A percentile compares a stretch with the other conserved stretches of the same genome.
Evolutionary conservation across 1,140 invertebrate genomes (phyloP).

Genomic region (Temnothorax longispinosus): DNA sequence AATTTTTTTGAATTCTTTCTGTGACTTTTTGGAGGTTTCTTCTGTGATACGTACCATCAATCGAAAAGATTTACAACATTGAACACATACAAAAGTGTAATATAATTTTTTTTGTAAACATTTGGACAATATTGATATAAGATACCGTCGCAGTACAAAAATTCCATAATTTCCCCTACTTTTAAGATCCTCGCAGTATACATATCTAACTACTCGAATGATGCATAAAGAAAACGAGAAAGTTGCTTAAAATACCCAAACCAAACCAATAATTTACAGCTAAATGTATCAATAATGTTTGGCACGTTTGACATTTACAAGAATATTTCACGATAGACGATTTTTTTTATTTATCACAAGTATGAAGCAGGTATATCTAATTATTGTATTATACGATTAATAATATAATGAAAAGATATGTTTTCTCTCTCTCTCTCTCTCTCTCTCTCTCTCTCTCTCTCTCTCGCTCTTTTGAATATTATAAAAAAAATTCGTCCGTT

Average conservation of each 20-base stretch:
- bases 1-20: slow-evolving; percentile 59
- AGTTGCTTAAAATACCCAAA: slow-evolving; percentile 20
- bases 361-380: background rate
- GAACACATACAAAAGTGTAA: slow-evolving; percentile 68
- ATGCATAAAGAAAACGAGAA: slow-evolving; percentile 17
- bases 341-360: background rate
- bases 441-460: too few species aligned
- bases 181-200: slow-evolving; percentile 70
- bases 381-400: slow-evolving; percentile 1
- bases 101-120: slow-evolving; percentile 72
- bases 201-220: slow-evolving; percentile 40
- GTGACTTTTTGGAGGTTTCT: slow-evolving; percentile 66
- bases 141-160: slow-evolving; percentile 72
- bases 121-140: slow-evolving; percentile 76
- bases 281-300: background rate
- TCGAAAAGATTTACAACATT: slow-evolving; percentile 68
- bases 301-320: background rate
- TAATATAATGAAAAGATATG: background rate
- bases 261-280: slow-evolving; percentile 18
- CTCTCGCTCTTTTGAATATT: background rate
- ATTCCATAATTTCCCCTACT: slow-evolving; percentile 65
- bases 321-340: background rate
- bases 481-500: background rate
- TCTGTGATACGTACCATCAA: slow-evolving; percentile 71
- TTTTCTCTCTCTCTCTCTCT: background rate